These are phyloP conservation scores for Folsomia candida DNA, from an alignment of 2,888 invertebrate genomes.

Conservation along the genomic window DNA sequence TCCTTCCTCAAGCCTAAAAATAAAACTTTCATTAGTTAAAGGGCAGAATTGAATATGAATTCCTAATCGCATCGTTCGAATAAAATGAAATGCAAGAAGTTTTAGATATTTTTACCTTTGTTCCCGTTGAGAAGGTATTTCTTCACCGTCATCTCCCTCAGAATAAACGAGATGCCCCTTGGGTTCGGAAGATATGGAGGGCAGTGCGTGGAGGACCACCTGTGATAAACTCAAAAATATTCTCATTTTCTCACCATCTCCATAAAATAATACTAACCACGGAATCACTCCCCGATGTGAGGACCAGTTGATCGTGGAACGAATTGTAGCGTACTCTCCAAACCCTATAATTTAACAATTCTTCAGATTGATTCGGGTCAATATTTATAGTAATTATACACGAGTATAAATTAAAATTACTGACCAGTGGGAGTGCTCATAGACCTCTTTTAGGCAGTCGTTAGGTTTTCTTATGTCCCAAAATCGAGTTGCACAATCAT, in stretches of 20 bases:
- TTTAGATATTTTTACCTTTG: conserved; percentile 55
- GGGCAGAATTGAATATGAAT: not conserved
- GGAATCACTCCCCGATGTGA: conserved; percentile 93
- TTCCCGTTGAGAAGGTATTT: conserved; percentile 51
- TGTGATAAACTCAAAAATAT: not conserved
- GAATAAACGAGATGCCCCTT: conserved; percentile 60
- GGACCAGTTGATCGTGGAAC: conserved; percentile 91
- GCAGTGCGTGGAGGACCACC: conserved; percentile 73
- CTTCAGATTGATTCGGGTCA: too few species aligned
- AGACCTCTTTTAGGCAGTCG: conserved; percentile 73
- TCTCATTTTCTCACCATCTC: not conserved
- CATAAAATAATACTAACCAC: conserved; percentile 60
- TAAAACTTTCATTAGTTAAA: too few species aligned
- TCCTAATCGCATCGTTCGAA: not conserved
- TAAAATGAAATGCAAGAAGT: not conserved
- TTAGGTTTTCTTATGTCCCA: conserved; percentile 89
- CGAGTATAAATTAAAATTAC: conserved; percentile 17
- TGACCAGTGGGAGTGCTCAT: conserved; percentile 84
- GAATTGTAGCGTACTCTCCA: conserved; percentile 94
- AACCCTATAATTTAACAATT: conserved; percentile 61
- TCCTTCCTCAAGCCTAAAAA: conserved; percentile 71
- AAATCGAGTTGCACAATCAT: conserved; percentile 90
- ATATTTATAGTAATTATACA: not conserved
- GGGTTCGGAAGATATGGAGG: conserved; percentile 81
- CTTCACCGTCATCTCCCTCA: conserved; percentile 55